Percentiles rank a stretch among this genome's conserved stretches.
Evolutionary conservation across 2,113 vertebrate genomes (phyloP).

Genomic region (Apteryx owenii): DNA sequence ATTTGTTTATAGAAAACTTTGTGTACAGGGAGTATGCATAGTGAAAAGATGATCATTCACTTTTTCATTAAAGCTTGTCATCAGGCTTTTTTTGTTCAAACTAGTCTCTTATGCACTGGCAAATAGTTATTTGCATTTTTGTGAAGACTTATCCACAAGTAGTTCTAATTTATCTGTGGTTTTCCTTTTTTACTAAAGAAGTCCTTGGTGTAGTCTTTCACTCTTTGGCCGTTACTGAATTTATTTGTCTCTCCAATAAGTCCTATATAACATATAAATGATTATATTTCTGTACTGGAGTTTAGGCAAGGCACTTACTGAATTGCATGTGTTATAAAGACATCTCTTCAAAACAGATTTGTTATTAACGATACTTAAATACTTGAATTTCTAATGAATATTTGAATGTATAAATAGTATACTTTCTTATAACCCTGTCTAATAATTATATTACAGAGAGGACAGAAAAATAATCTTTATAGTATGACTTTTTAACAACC

Average conservation of each 20-base stretch:
- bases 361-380: background rate
- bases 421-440: background rate
- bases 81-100: background rate
- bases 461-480: background rate
- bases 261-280: background rate
- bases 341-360: background rate
- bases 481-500: background rate
- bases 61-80: background rate
- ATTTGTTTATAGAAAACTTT: background rate
- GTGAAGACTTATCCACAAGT: background rate
- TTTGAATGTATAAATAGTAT: background rate
- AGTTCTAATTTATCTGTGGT: background rate
- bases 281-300: background rate
- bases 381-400: background rate
- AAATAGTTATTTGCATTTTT: background rate
- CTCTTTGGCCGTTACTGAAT: background rate
- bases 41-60: background rate
- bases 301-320: background rate
- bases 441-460: background rate
- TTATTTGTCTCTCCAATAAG: background rate
- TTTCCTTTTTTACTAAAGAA: background rate
- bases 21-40: background rate
- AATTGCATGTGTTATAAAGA: background rate
- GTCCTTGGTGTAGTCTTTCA: background rate
- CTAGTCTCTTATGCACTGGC: background rate